Base-by-base conservation (phyloP, 2,888 invertebrate genomes). In the Fragum sueziense region DNA sequence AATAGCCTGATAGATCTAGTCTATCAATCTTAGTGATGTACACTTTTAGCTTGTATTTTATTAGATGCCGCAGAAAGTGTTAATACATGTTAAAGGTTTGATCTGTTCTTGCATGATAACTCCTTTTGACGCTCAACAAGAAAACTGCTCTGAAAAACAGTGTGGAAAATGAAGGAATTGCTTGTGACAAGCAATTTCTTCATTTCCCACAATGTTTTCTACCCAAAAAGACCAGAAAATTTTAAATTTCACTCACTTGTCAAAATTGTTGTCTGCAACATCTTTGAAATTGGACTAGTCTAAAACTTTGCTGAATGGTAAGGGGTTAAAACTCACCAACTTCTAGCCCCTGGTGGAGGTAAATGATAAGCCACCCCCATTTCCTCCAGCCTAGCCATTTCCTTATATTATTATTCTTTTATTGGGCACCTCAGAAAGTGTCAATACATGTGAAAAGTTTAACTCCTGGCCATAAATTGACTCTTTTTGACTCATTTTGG, bases 281-380 rank as follows among this genome's bases (percentile, higher is more conserved):
- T 14, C 6, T 37, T 37, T 37, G 7, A 37, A 37, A 9, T 37
- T 37, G 37, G 37, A 14, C 37, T 14, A 37, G 37, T 37, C 37
- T 37, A 37, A 14, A 37, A 37, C 14, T 37, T 37, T 37, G 37
- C 6, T 14, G 37, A 14, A 9, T 37, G 37, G 37, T 37, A 37
- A 37, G 6, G 37, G 37, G 37, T 37, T 37, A 37, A 37, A 37
- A 37, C 7, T 37, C 3, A 70, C 70, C 34, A 20, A 52, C 54
- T 54, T 7, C 57, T 54, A 51, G 88, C 91, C 9, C 92, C 92
- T 29, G 92, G 92, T 22, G 88, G 90, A 6, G 91, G 90, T 1
- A 92, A 74, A 72, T 90, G 88, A 80, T 91, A 92, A 0, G 85
- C 73, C 57, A 92, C 85, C 4, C 87, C 85, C 62, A 87, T 69